Conservation (phyloP, 2,888 invertebrate genomes). For the Chloroclystis v-ata region DNA sequence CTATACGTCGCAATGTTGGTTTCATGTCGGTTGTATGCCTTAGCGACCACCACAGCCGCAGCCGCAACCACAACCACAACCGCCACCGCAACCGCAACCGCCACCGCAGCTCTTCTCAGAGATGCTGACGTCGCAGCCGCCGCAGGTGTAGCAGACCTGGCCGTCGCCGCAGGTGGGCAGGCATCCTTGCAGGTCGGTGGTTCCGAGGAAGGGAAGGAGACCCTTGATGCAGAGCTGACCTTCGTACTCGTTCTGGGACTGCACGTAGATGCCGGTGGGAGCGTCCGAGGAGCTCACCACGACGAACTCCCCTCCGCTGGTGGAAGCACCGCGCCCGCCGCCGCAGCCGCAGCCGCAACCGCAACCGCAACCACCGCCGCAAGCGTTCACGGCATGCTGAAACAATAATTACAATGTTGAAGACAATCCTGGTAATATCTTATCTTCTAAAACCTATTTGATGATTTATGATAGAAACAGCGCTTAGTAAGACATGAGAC, state of each 20-base stretch:
- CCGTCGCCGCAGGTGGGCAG: constrained; percentile 37
- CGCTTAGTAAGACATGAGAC: too few relatives aligned
- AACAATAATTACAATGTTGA: not conserved
- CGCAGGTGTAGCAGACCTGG: constrained; percentile 37
- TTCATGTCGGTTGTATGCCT: not conserved
- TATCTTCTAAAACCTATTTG: too few relatives aligned
- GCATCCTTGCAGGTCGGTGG: constrained; percentile 39
- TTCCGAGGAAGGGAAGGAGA: constrained; percentile 41
- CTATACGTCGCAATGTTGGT: not conserved
- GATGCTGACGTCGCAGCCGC: constrained; percentile 30
- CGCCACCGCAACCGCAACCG: not conserved
- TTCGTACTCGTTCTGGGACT: constrained; percentile 45
- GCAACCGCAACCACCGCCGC: constrained; percentile 1
- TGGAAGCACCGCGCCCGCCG: constrained; percentile 23
- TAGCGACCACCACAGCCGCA: not conserved
- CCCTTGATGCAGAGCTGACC: constrained; percentile 38
- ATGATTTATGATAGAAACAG: too few relatives aligned
- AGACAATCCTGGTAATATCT: too few relatives aligned
- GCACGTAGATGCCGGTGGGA: constrained; percentile 40
- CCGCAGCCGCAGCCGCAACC: constrained; percentile 13
- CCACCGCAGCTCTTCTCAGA: constrained; percentile 2
- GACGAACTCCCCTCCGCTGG: constrained; percentile 31
- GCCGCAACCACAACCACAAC: not conserved
- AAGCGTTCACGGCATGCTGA: constrained; percentile 2
- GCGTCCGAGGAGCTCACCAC: constrained; percentile 34